Evolutionary conservation across 2,797 vertebrate species (phyloP).

Genomic region (Furcifer pardalis): DNA sequence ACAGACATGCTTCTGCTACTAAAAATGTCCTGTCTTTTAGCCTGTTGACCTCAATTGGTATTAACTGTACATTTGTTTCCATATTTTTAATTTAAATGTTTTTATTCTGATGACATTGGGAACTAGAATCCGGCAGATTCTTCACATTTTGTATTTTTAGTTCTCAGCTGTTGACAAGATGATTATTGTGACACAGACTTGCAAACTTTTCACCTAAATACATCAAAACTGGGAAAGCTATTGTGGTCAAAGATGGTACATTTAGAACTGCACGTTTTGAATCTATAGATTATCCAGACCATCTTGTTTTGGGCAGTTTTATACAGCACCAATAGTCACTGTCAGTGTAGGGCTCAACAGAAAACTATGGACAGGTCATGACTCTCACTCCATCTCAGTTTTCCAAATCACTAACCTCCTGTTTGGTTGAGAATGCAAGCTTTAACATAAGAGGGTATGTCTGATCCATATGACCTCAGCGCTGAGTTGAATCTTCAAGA

Average conservation of each 20-base stretch:
- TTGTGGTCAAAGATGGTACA: neutral
- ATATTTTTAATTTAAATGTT: neutral
- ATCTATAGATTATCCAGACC: neutral
- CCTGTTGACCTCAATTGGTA: too few species aligned
- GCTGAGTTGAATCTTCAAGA: neutral
- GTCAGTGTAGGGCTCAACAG: neutral
- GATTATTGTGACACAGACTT: neutral
- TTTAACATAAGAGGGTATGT: neutral
- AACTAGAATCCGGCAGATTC: neutral
- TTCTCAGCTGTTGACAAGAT: neutral
- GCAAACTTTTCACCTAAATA: neutral
- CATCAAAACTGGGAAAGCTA: neutral
- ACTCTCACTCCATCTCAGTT: neutral
- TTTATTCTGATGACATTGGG: neutral
- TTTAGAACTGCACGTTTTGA: neutral
- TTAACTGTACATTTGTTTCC: too few species aligned
- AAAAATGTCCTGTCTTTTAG: too few species aligned
- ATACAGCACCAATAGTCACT: neutral
- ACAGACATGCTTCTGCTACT: too few species aligned
- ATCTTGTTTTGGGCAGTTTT: neutral
- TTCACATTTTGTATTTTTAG: neutral
- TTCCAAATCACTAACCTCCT: neutral
- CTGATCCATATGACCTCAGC: neutral
- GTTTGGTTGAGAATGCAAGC: neutral
- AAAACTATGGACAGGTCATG: neutral